phyloP scores from a whole-genome alignment of 2,797 vertebrate species.

The Cuculus canorus region DNA sequence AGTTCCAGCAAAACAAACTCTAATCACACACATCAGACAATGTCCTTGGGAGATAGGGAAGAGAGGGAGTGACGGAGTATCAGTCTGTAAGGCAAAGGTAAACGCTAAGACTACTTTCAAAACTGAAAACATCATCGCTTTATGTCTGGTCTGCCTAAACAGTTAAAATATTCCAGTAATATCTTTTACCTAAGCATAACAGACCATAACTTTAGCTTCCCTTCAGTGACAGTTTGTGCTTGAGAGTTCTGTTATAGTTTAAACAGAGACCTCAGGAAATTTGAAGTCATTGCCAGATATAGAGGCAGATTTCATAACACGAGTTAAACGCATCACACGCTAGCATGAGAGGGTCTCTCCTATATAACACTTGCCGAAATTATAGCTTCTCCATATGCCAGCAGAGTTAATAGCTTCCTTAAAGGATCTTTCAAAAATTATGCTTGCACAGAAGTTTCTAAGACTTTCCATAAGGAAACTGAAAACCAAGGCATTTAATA shows the following conservation, averaged over 20 bases:
- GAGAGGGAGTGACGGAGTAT: not conserved
- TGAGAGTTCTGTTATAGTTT: constrained; percentile 10
- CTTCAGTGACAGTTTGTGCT: not conserved
- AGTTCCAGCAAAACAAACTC: not conserved
- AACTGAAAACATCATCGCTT: not conserved
- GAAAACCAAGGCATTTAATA: not conserved
- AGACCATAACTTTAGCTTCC: not conserved
- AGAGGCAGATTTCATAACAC: constrained; percentile 47
- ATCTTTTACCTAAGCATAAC: constrained; percentile 35
- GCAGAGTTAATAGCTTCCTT: constrained; percentile 42
- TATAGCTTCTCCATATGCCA: constrained; percentile 57
- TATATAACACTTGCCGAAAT: constrained; percentile 56
- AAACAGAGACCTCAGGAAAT: constrained; percentile 51
- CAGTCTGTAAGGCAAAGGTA: not conserved
- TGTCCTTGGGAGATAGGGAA: not conserved
- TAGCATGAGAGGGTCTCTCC: constrained; percentile 38
- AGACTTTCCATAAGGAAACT: constrained; percentile 22
- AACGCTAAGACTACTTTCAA: not conserved
- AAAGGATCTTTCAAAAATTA: constrained; percentile 16
- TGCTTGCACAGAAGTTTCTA: constrained; percentile 9
- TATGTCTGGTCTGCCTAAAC: not conserved
- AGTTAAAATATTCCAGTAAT: constrained; percentile 33
- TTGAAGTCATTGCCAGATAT: constrained; percentile 48
- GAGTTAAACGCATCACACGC: constrained; percentile 51
- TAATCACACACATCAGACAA: not conserved